Evolutionary conservation across 30 jellyfish, hydroid and myxozoan genomes (phyloP).

Genomic region (Aurelia coerulea): DNA sequence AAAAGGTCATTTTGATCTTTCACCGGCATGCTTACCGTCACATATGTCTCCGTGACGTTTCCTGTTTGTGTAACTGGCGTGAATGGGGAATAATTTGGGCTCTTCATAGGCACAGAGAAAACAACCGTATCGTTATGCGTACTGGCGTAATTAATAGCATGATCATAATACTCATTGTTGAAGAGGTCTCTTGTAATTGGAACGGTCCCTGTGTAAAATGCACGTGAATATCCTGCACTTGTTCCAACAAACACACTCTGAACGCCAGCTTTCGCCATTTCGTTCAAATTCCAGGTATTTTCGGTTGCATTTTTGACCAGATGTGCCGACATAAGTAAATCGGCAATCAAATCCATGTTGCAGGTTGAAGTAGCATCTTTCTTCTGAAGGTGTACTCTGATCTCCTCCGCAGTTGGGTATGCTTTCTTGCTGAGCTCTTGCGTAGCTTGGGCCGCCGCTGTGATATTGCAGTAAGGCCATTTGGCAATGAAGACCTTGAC

Average conservation of each 20-base stretch:
- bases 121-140: slow-evolving; percentile 27
- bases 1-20: slow-evolving; percentile 6
- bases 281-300: slow-evolving; percentile 31
- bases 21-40: slow-evolving; percentile 33
- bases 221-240: slow-evolving; percentile 67
- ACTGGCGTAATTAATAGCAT: slow-evolving; percentile 55
- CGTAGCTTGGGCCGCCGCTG: slow-evolving; percentile 71
- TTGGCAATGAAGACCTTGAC: slow-evolving; percentile 53
- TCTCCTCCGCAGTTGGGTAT: slow-evolving; percentile 82
- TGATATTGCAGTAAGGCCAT: slow-evolving; percentile 80
- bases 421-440: slow-evolving; percentile 73
- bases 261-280: slow-evolving; percentile 29
- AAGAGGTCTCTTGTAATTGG: slow-evolving; percentile 69
- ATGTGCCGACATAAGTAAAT: slow-evolving; percentile 60
- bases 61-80: slow-evolving; percentile 17
- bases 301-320: slow-evolving; percentile 47
- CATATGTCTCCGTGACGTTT: slow-evolving; percentile 29
- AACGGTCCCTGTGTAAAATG: slow-evolving; percentile 32
- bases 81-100: slow-evolving; percentile 6
- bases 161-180: slow-evolving; percentile 57
- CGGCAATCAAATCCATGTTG: slow-evolving; percentile 37
- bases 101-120: slow-evolving; percentile 61
- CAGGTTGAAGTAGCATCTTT: neutral
- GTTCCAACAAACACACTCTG: slow-evolving; percentile 68
- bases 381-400: slow-evolving; percentile 39